Percentiles rank a stretch among this genome's conserved stretches.
These are phyloP conservation scores for Silurus glanis DNA, from an alignment of 2,113 vertebrate genomes.

Conservation along the genomic window DNA sequence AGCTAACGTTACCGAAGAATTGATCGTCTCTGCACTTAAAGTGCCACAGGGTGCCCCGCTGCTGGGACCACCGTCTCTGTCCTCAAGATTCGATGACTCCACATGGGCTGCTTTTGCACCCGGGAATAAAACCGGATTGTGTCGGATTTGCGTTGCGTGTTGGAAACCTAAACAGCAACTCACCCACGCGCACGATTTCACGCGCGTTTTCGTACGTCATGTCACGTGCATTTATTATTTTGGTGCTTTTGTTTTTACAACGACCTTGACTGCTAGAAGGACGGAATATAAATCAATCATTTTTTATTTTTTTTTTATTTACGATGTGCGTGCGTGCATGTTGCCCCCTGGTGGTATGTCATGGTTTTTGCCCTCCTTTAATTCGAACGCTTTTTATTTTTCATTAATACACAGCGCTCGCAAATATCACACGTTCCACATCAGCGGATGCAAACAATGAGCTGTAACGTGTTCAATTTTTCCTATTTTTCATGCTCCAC, in stretches of 20 bases:
- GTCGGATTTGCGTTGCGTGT: neutral
- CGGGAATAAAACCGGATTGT: conserved; percentile 46
- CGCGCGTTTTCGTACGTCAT: neutral
- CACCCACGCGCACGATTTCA: neutral
- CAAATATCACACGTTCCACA: conserved; percentile 2
- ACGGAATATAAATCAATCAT: neutral
- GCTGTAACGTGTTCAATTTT: conserved; percentile 11
- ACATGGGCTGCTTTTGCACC: conserved; percentile 26
- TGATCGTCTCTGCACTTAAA: conserved; percentile 73
- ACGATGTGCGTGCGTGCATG: neutral
- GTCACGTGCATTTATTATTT: neutral
- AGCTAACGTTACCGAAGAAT: conserved; percentile 72
- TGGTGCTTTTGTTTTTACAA: too few species aligned
- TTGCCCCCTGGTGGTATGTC: conserved; percentile 20
- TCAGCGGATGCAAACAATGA: conserved; percentile 2
- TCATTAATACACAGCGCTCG: neutral
- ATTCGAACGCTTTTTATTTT: neutral
- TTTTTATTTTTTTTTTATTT: neutral
- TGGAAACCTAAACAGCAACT: conserved; percentile 34
- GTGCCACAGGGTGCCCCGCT: conserved; percentile 67
- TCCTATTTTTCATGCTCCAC: neutral
- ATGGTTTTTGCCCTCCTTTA: neutral
- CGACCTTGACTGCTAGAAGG: neutral
- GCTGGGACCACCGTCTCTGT: conserved; percentile 60
- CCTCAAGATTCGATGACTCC: conserved; percentile 64